Base-by-base conservation (phyloP, 2,888 invertebrate species). In the Cheilosia variabilis region DNA sequence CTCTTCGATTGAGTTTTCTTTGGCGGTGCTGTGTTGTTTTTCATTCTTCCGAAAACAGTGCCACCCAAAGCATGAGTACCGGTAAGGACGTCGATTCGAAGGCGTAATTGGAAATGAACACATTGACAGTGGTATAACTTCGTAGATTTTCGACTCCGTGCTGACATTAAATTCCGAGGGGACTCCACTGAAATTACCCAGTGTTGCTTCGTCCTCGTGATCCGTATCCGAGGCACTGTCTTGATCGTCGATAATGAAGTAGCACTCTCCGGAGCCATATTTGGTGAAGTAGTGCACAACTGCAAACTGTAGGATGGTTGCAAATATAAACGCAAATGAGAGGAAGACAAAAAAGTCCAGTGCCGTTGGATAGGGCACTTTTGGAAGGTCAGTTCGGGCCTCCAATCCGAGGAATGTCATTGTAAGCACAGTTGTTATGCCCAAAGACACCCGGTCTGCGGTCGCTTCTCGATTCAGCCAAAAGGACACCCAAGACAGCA, bases 211-310 rank as follows among this genome's bases (percentile, higher is more conserved):
- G 15, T 89, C 90, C 13, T 94, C 94, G 37, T 94, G 94, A 81
- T 94, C 94, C 10, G 94, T 93, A 81, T 94, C 94, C 3, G 94
- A 93, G 53, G 94, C 95, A 4, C 94, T 94, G 87, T 94, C 88
- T 93, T 90, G 82, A 52, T 92, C 92, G 88, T 96, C 95, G 0
- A 94, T 93, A 80, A 94, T 94, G 90, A 95, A 95, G 91, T 96
- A 96, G 89, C 95, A 95, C 90, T 96, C 96, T 0, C 96, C 96
- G 5, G 95, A 96, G 27, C 96, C 96, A 88, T 95, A 95, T 92
- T 96, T 97, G n/a, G 96, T 96, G 91, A 96, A 96, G 90, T 96
- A 96, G 90, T 97, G 96, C 1, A 97, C 96, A n/a, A 96, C 94
- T 4, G 96, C 96, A 90, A 96, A 97, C 87, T 96, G 96, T 78